Base-by-base conservation (phyloP, 2,113 vertebrate genomes). In the Lampris megalopsis region DNA sequence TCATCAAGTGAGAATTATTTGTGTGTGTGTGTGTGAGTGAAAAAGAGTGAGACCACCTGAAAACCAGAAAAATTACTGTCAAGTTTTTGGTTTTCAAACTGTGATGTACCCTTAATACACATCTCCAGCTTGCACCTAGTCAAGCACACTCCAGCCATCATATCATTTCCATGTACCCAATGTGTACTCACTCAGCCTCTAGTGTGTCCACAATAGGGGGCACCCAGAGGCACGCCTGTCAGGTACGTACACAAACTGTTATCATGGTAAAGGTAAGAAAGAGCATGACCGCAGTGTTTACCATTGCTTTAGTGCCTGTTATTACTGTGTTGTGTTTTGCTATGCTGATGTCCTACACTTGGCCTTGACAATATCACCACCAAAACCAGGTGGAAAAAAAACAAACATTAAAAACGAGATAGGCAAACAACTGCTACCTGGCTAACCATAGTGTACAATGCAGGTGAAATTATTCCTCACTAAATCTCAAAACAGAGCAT, bases 211-310 rank as follows among this genome's bases (percentile, higher is more conserved):
- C 48, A 58, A 6, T 11, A 67, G 71, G 65, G 71, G 71, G 66
- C 71, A 79, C 3, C 58, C 8, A 63, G 42, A 38, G 37, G 1
- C 11, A 42, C 53, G 64, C 8, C 8, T 67, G 1, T 1, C 64
- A 38, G 49, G 71, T 75, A 73, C 79, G 71, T 75, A 73, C 79
- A 40, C 9, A 80, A 71, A 7, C 7, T 45, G 43, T 45, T 45
- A 7, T 45, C 7, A 7, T 45, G 43, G 43, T 7, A 45, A 45
- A 45, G 65, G 67, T 74, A 38, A 48, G 42, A 53, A 42, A 68
- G 24, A 53, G 81, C 75, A 54, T 79, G 73, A 48, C 2, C 40
- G 8, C 3, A 2, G 8, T 77, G 81, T 80, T 89, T 78, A 80
- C 45, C 52, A 3, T 79, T 70, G 40, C 65, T 49, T 49, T 69